A percentile compares a stretch with the other conserved stretches of the same genome.
phyloP scores from a whole-genome alignment of 2,888 invertebrate species.

The Monoplex corrugatus region DNA sequence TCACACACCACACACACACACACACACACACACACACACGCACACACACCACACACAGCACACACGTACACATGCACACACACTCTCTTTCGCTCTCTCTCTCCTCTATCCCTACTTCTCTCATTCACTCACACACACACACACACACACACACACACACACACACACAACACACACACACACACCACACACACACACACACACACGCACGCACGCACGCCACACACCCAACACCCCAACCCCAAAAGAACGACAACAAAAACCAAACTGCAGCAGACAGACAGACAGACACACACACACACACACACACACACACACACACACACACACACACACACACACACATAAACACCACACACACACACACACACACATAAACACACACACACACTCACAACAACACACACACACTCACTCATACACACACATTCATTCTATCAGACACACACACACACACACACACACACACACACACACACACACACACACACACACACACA shows the following conservation, averaged over 20 bases:
- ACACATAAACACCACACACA: not conserved
- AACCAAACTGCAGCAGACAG: no score
- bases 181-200: no score
- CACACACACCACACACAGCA: no score
- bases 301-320: constrained; percentile 22
- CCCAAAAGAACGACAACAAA: no score
- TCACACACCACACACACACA: not conserved
- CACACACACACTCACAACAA: not conserved
- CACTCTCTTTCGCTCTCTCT: no score
- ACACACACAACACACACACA: not conserved
- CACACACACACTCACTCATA: not conserved
- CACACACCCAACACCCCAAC: no score
- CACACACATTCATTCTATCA: not conserved
- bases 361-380: not conserved
- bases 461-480: constrained; percentile 17
- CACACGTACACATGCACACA: no score
- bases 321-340: not conserved
- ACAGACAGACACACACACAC: no score
- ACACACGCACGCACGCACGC: no score
- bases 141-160: constrained; percentile 24
- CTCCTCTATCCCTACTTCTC: no score
- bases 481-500: not conserved
- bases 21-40: not conserved
- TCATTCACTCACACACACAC: not conserved
- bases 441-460: not conserved